Percentiles rank a stretch among this genome's conserved stretches.
Evolutionary conservation across 2,797 vertebrate genomes (phyloP).

Genomic region (Semotilus atromaculatus): DNA sequence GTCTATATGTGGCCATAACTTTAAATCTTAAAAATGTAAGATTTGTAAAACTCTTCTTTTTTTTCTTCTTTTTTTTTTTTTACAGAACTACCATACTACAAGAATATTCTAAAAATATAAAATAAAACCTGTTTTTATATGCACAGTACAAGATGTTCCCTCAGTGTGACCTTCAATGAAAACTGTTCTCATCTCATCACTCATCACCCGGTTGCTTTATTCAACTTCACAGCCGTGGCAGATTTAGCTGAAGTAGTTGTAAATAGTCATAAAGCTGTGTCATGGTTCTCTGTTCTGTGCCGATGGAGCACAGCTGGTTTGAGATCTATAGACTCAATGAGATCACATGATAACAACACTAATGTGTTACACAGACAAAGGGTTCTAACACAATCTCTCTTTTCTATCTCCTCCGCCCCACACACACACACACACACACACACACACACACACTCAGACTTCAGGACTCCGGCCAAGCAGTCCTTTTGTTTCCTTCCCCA

Average conservation of each 20-base stretch:
- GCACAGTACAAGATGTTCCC: neutral
- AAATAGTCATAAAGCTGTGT: slow-evolving; percentile 16
- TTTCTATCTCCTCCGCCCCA: slow-evolving; percentile 36
- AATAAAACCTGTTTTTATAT: neutral
- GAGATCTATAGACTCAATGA: neutral
- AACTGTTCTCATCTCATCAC: neutral
- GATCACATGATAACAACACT: neutral
- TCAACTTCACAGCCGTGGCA: neutral
- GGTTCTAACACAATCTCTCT: slow-evolving; percentile 26
- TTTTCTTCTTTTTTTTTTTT: too few species aligned
- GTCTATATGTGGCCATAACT: neutral
- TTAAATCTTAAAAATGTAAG: neutral
- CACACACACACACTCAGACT: slow-evolving; percentile 26
- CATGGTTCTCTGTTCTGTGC: slow-evolving; percentile 3
- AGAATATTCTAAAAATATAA: neutral
- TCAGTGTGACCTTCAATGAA: neutral
- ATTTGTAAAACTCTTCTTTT: neutral
- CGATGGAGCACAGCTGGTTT: slow-evolving; percentile 5
- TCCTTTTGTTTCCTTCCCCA: slow-evolving; percentile 70
- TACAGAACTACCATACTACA: neutral
- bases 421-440: slow-evolving; percentile 22
- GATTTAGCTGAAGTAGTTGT: neutral
- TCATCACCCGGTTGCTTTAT: neutral
- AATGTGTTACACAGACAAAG: slow-evolving; percentile 47
- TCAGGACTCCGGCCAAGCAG: slow-evolving; percentile 43